These are phyloP conservation scores for Rhaphigaster nebulosa DNA, from an alignment of 2,888 invertebrate species.

Conservation along the genomic window DNA sequence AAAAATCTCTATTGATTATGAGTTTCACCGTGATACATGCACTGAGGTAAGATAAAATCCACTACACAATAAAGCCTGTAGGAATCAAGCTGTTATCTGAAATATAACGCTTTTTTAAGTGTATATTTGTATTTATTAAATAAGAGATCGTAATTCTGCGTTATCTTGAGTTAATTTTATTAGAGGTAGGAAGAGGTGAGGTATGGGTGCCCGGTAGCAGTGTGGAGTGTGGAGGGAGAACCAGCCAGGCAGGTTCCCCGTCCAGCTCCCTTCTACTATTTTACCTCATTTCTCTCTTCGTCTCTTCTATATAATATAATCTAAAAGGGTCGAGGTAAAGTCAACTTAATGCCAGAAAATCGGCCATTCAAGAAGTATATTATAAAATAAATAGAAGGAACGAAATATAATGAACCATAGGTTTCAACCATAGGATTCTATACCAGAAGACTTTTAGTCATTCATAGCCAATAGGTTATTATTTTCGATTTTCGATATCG, in stretches of 20 bases:
- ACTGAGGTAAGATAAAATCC: not conserved
- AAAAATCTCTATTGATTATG: not conserved
- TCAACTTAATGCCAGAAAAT: not conserved
- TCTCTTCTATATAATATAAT: not conserved
- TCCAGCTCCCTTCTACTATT: not conserved
- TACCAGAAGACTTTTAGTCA: too few species aligned
- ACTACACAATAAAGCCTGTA: not conserved
- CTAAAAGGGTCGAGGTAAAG: not conserved
- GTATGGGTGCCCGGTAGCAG: conserved; percentile 10
- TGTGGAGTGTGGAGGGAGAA: not conserved
- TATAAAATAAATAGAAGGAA: not conserved
- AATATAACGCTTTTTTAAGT: not conserved
- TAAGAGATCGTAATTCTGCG: not conserved
- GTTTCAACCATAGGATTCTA: too few species aligned
- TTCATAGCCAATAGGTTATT: too few species aligned
- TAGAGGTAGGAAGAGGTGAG: not conserved
- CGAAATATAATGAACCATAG: too few species aligned
- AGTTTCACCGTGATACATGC: not conserved
- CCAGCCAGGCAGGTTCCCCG: not conserved
- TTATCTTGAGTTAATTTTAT: conserved; percentile 31
- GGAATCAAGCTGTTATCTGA: not conserved
- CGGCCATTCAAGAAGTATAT: not conserved
- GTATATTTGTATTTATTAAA: conserved; percentile 7
- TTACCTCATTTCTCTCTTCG: not conserved
- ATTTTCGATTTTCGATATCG: too few species aligned